Base-by-base conservation (phyloP, 2,888 invertebrate genomes). In the Hofmannophila pseudospretella region DNA sequence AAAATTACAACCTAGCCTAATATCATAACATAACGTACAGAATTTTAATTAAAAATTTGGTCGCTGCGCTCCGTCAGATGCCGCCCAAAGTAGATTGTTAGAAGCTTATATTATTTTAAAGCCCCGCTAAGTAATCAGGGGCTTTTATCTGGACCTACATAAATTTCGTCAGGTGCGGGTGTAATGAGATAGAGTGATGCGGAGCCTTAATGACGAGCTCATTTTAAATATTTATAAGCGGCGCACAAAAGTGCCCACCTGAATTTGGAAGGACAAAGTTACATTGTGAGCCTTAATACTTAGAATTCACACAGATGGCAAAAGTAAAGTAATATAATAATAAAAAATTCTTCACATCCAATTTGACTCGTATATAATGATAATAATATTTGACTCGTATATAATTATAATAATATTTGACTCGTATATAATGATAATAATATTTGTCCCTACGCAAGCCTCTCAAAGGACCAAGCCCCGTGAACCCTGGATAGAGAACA, bases 141-240 rank as follows among this genome's bases (percentile, higher is more conserved):
- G 56, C 45, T 63, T 63, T 61, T 59, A 62, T 63, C 57, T 52
- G 48, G 44, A 53, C 64, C 58, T 58, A 60, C 64, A 67, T 72
- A 63, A 66, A 67, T 64, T 65, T 65, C 44, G 45, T 45, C 46
- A 46, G 41, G 36, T 44, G 37, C 38, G 40, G 29, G 33, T 34
- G 36, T 54, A 56, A 63, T 54, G 61, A 63, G 54, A 34, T 47
- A 45, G 43, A 36, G 38, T 50, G 51, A 53, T 51, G 51, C 29
- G 35, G 49, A 14, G 9, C 48, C 43, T 39, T 38, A 47, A 54
- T 58, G 55, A 54, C 52, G 52, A 47, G 43, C 42, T 45, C 43
- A 42, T 52, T 58, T 57, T 56, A 60, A 59, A 61, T 61, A 66
- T 60, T 61, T 62, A 62, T 60, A 54, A 58, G 48, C 47, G 35